These are phyloP conservation scores for Cephus spinipes DNA, from an alignment of 2,888 invertebrate genomes.

Conservation along the genomic window DNA sequence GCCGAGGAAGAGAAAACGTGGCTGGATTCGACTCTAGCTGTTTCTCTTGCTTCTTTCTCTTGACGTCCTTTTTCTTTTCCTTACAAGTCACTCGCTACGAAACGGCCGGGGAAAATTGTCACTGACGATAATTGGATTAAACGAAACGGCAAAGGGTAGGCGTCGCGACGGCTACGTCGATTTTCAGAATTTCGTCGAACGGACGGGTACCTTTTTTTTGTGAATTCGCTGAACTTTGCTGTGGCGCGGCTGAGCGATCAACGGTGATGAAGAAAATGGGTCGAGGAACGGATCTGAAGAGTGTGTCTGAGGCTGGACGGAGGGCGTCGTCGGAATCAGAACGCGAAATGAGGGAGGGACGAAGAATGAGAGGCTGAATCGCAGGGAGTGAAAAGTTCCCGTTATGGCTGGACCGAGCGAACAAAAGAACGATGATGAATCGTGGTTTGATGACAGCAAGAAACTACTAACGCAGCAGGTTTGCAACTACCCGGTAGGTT, in stretches of 20 bases:
- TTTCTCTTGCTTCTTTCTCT: background rate
- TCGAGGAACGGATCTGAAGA: background rate
- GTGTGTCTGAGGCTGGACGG: background rate
- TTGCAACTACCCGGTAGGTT: background rate
- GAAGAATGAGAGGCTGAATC: background rate
- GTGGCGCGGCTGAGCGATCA: too few relatives aligned
- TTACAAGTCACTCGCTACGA: background rate
- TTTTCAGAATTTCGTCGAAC: background rate
- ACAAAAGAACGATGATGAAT: conserved; percentile 54
- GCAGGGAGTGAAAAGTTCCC: background rate
- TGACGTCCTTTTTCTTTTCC: background rate
- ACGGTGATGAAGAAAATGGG: background rate
- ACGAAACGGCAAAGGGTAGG: background rate
- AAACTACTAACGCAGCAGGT: conserved; percentile 28
- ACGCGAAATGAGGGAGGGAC: background rate
- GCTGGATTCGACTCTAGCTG: background rate
- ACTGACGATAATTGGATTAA: background rate
- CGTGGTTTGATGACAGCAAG: conserved; percentile 50
- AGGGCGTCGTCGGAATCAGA: background rate
- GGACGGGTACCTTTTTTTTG: background rate
- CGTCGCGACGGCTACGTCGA: background rate
- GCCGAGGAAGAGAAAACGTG: background rate
- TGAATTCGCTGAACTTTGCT: background rate
- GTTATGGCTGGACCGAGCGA: conserved; percentile 20
- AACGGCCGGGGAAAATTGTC: background rate